phyloP scores from a whole-genome alignment of 1,140 invertebrate genomes.

The Pomacea maculata region DNA sequence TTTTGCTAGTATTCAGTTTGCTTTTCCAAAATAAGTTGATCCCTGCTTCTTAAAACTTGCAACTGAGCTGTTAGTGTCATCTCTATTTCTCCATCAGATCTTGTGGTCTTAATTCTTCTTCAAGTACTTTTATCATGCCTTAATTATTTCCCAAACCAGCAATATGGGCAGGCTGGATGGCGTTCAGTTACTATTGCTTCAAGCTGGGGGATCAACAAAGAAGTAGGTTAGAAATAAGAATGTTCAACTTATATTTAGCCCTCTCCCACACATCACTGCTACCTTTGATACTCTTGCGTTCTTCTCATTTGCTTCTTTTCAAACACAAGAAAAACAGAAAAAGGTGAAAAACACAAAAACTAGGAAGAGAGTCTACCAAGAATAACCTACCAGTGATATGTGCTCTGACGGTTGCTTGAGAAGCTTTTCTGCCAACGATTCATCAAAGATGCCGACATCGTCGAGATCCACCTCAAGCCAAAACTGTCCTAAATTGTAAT shows the following conservation, averaged over 20 bases:
- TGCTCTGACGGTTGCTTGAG: constrained; percentile 92
- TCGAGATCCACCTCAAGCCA: constrained; percentile 93
- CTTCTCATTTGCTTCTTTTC: not conserved
- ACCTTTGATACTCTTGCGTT: not conserved
- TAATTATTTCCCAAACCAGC: too few relatives aligned
- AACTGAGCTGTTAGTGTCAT: too few relatives aligned
- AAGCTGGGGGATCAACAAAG: too few relatives aligned
- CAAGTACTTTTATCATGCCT: too few relatives aligned
- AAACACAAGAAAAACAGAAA: not conserved
- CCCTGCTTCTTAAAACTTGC: too few relatives aligned
- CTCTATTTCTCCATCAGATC: too few relatives aligned
- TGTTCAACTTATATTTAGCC: not conserved
- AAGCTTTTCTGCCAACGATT: constrained; percentile 90
- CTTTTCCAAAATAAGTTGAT: too few relatives aligned
- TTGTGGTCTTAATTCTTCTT: too few relatives aligned
- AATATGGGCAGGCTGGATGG: too few relatives aligned
- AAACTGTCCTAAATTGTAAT: constrained; percentile 92
- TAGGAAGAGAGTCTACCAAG: not conserved
- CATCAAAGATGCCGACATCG: constrained; percentile 95
- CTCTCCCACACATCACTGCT: not conserved
- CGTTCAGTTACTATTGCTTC: too few relatives aligned
- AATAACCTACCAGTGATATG: constrained; percentile 78
- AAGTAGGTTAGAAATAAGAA: not conserved
- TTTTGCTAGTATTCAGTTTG: too few relatives aligned
- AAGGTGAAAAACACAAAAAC: too few relatives aligned